Conservation (phyloP, 2,888 invertebrate genomes). For the Agonum fuliginosum region DNA sequence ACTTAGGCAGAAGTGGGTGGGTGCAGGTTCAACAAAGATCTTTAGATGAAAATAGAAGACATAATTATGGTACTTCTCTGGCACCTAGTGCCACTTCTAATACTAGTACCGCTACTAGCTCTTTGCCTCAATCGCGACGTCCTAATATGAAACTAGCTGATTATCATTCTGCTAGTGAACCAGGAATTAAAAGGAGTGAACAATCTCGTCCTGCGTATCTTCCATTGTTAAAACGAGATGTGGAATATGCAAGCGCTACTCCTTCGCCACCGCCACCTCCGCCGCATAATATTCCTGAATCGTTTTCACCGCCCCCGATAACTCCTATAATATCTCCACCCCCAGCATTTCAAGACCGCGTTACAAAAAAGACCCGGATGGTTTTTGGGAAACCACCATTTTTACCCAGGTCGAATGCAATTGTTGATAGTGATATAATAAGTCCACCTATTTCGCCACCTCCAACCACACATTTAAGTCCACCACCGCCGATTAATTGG, state of each 20-base stretch:
- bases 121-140: constrained; percentile 71
- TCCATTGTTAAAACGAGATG: constrained; percentile 69
- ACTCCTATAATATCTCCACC: constrained; percentile 83
- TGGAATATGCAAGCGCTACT: constrained; percentile 69
- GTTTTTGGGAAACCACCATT: constrained; percentile 74
- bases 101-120: constrained; percentile 67
- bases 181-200: constrained; percentile 65
- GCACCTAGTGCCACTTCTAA: constrained; percentile 63
- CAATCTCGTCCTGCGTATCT: constrained; percentile 69
- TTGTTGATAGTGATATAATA: constrained; percentile 75
- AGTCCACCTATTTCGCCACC: constrained; percentile 74
- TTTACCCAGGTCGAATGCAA: constrained; percentile 75
- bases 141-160: constrained; percentile 74
- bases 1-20: constrained; percentile 76
- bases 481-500: constrained; percentile 68
- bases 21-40: constrained; percentile 76
- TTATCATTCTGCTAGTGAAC: constrained; percentile 74
- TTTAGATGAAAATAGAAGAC: constrained; percentile 74
- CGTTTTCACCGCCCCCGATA: constrained; percentile 78
- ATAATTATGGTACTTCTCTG: constrained; percentile 67
- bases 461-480: constrained; percentile 60
- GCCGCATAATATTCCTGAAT: constrained; percentile 70
- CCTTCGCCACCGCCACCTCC: constrained; percentile 70
- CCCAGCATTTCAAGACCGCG: constrained; percentile 80
- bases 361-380: constrained; percentile 67